phyloP scores from a whole-genome alignment of 2,113 vertebrate genomes.

The Gymnocephalus cernua region DNA sequence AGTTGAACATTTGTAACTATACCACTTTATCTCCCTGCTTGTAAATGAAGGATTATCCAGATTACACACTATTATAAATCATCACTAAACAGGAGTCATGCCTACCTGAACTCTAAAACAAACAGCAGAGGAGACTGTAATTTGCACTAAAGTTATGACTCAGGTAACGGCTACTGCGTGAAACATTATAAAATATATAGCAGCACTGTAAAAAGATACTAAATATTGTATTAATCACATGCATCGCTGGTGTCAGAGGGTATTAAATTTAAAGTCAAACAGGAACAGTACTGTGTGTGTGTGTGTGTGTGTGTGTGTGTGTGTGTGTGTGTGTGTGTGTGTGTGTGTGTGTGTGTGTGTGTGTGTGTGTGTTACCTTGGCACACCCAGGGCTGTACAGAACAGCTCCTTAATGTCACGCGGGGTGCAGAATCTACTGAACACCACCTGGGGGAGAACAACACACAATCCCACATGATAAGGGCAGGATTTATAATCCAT shows the following conservation, averaged over 20 bases:
- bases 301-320: not conserved
- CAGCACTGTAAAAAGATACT: not conserved
- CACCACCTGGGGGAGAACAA: slow-evolving; percentile 72
- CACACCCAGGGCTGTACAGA: slow-evolving; percentile 78
- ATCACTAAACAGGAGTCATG: not conserved
- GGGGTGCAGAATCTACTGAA: slow-evolving; percentile 84
- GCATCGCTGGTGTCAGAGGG: no score
- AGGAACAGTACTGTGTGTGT: not conserved
- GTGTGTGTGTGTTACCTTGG: slow-evolving; percentile 69
- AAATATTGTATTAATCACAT: not conserved
- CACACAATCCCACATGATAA: not conserved
- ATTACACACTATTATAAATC: not conserved
- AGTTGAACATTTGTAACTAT: not conserved
- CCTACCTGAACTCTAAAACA: not conserved
- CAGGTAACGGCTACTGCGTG: no score
- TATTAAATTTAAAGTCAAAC: not conserved
- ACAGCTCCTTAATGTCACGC: slow-evolving; percentile 83
- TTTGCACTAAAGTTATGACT: not conserved
- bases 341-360: slow-evolving; percentile 19
- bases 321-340: not conserved
- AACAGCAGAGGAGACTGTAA: not conserved
- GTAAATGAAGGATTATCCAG: not conserved
- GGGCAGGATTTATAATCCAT: not conserved
- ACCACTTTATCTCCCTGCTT: not conserved
- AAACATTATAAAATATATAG: not conserved